phyloP scores from a whole-genome alignment of 37 sponge, comb jelly and placozoan species.

The Bolinopsis microptera region DNA sequence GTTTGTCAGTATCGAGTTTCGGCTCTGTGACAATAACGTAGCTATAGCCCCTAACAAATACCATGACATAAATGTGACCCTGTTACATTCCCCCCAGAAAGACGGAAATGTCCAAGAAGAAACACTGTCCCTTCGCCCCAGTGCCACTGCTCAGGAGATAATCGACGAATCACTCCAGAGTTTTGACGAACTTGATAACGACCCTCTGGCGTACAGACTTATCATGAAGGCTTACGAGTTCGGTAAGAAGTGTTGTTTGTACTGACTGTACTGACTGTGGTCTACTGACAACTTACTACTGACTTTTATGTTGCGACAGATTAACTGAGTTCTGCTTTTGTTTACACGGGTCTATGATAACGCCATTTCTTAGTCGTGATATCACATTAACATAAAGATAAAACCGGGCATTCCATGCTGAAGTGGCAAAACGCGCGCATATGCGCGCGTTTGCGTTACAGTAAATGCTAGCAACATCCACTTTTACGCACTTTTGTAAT shows the following conservation, averaged over 20 bases:
- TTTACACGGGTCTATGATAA: too few relatives aligned
- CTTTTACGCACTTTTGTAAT: neutral
- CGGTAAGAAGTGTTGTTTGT: neutral
- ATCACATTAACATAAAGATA: too few relatives aligned
- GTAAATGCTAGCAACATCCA: constrained; percentile 2
- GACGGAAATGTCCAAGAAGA: constrained; percentile 25
- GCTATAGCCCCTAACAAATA: too few relatives aligned
- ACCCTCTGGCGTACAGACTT: constrained; percentile 53
- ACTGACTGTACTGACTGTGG: neutral
- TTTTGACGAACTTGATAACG: neutral
- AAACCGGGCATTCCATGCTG: neutral
- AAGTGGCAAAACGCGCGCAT: neutral
- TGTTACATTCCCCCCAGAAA: too few relatives aligned
- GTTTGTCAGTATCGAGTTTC: too few relatives aligned
- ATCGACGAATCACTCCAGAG: neutral
- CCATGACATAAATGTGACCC: too few relatives aligned
- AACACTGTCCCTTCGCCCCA: constrained; percentile 13
- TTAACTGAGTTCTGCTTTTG: too few relatives aligned
- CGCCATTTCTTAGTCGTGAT: too few relatives aligned
- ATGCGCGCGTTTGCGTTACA: constrained; percentile 34
- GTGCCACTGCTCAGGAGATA: constrained; percentile 25
- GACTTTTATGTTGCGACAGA: too few relatives aligned
- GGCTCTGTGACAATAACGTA: too few relatives aligned
- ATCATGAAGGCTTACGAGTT: constrained; percentile 48
- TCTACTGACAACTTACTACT: neutral